These are phyloP conservation scores for Automeris io DNA, from an alignment of 2,888 invertebrate species.

Conservation along the genomic window DNA sequence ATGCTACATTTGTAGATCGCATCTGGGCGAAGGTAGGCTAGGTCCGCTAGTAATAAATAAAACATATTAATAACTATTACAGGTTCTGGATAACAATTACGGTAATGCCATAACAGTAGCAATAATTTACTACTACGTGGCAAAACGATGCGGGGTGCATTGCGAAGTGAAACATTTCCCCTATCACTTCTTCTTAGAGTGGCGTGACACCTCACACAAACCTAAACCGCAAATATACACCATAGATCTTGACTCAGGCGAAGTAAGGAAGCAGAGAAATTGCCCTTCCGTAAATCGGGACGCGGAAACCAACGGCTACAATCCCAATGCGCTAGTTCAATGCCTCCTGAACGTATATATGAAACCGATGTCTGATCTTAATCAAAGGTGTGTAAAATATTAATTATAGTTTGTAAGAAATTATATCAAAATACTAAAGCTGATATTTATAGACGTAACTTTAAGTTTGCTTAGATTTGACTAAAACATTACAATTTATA, in stretches of 20 bases:
- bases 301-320: constrained; percentile 24
- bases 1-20: no score
- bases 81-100: constrained; percentile 38
- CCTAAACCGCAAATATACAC: constrained; percentile 22
- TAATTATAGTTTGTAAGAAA: no score
- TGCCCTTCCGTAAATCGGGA: constrained; percentile 39
- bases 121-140: constrained; percentile 46
- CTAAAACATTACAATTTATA: no score
- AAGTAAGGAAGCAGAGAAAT: constrained; percentile 29
- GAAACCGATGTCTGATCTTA: no score
- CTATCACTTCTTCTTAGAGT: constrained; percentile 51
- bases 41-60: no score
- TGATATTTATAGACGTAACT: no score
- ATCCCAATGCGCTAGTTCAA: constrained; percentile 37
- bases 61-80: constrained; percentile 13
- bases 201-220: constrained; percentile 26
- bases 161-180: constrained; percentile 48
- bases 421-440: no score
- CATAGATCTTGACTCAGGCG: constrained; percentile 40
- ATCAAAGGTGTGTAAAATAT: no score
- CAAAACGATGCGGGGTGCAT: constrained; percentile 39
- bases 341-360: constrained; percentile 34
- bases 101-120: constrained; percentile 37
- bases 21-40: no score
- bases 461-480: no score